phyloP scores from a whole-genome alignment of 2,113 vertebrate genomes.

The Tonatia bakeri region DNA sequence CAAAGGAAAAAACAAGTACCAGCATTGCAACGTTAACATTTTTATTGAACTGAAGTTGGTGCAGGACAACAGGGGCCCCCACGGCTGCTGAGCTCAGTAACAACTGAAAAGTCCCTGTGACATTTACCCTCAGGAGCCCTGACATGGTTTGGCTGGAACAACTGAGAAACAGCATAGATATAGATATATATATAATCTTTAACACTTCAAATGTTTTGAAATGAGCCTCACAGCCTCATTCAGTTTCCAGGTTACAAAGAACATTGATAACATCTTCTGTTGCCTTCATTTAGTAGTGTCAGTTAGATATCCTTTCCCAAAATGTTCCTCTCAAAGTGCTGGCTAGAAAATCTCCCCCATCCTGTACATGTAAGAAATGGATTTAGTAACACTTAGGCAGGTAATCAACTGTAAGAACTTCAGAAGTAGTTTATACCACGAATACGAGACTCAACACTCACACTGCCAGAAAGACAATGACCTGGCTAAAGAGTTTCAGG shows the following conservation, averaged over 20 bases:
- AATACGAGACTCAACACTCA: neutral
- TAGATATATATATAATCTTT: neutral
- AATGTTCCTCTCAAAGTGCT: neutral
- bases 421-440: neutral
- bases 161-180: neutral
- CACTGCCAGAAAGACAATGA: neutral
- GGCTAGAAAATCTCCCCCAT: neutral
- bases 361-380: neutral
- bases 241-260: slow-evolving; percentile 49
- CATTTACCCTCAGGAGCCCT: neutral
- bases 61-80: slow-evolving; percentile 73
- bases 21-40: slow-evolving; percentile 75
- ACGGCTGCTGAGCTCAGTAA: slow-evolving; percentile 43
- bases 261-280: neutral
- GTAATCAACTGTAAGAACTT: slow-evolving; percentile 23
- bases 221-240: slow-evolving; percentile 4
- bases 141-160: neutral
- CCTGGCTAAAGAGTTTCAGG: neutral
- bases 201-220: slow-evolving; percentile 35
- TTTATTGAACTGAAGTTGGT: slow-evolving; percentile 80
- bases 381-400: slow-evolving; percentile 7
- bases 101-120: neutral
- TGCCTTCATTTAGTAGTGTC: neutral
- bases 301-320: neutral
- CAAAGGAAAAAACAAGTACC: neutral